A percentile compares a stretch with the other conserved stretches of the same genome.
Evolutionary conservation across 1,140 invertebrate species (phyloP).

Genomic region (Drosophila murphyi): DNA sequence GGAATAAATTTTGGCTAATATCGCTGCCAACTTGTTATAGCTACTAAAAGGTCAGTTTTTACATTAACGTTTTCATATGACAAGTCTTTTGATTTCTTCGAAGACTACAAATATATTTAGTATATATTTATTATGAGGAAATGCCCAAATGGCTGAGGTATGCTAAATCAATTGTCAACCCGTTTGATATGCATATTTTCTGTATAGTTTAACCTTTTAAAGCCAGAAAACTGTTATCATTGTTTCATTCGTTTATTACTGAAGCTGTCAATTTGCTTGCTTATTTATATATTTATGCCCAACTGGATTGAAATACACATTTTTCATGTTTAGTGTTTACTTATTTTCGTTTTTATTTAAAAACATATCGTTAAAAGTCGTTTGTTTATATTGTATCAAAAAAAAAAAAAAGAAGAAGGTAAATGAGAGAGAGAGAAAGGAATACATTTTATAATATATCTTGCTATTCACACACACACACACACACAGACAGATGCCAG

Average conservation of each 20-base stretch:
- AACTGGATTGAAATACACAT: slow-evolving; percentile 2
- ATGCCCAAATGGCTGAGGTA: too few species aligned
- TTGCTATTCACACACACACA: slow-evolving; percentile 20
- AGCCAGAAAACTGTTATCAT: too few species aligned
- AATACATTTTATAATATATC: slow-evolving; percentile 27
- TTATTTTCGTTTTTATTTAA: slow-evolving; percentile 44
- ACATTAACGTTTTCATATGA: too few species aligned
- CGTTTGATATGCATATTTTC: too few species aligned
- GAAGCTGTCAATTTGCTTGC: slow-evolving; percentile 19
- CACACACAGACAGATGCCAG: slow-evolving; percentile 5
- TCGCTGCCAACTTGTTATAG: slow-evolving; percentile 4
- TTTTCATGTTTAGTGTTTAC: slow-evolving; percentile 16
- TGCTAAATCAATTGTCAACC: too few species aligned
- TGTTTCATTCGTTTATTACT: too few species aligned
- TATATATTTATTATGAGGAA: too few species aligned
- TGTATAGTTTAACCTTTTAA: too few species aligned
- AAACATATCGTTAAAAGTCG: slow-evolving; percentile 53
- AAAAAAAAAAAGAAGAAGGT: slow-evolving; percentile 42
- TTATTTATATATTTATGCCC: not conserved
- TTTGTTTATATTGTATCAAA: slow-evolving; percentile 51
- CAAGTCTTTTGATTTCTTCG: too few species aligned
- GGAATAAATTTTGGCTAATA: slow-evolving; percentile 28
- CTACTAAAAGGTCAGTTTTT: not conserved
- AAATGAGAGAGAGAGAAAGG: slow-evolving; percentile 18
- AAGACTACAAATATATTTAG: too few species aligned